Evolutionary conservation across 2,113 vertebrate species (phyloP), one percentile per base, ranked within the genome.

Genomic region (Prietella phreatophila): DNA sequence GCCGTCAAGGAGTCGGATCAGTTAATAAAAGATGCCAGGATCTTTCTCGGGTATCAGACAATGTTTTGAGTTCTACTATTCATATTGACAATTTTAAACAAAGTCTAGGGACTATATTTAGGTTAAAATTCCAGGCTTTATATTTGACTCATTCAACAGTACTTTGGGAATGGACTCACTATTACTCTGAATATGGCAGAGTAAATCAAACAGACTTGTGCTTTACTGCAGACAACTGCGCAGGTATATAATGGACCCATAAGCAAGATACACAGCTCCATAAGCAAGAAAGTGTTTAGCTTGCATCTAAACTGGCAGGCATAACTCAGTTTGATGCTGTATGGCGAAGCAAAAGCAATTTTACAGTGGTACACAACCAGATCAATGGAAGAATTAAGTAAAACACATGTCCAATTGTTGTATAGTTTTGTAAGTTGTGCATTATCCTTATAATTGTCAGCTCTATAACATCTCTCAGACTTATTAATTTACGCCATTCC

Each of bases 211-310:
- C 76, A 83, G 11, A 3, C 61, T 5, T 71, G 71, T 58, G 4
- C 22, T 69, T 85, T 76, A 83, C 75, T 50, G 65, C 33, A 14
- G 73, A 85, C 63, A 53, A 71, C 36, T 39, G 36, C 19, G 5
- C 20, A 80, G 36, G 53, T 36, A 53, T 65, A 85, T 25, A 75
- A 75, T 82, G 27, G 61, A 82, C 85, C 63, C 55, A 85, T 82
- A 73, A 73, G 75, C 83, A 75, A 85, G 88, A 85, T 85, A 82
- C 65, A 71, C 27, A 47, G 61, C 83, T 82, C 36, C 42, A 81
- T 85, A 82, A 71, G 33, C 76, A 61, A 88, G 88, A 85, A 75
- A 86, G 58, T 83, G 55, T 79, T 83, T 86, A 88, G 55, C 76
- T 19, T 78, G n/a, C 84, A 86, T 60, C 47, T 63, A 63, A 88